Conservation (phyloP, 2,797 vertebrate species). For the Iguana delicatissima region DNA sequence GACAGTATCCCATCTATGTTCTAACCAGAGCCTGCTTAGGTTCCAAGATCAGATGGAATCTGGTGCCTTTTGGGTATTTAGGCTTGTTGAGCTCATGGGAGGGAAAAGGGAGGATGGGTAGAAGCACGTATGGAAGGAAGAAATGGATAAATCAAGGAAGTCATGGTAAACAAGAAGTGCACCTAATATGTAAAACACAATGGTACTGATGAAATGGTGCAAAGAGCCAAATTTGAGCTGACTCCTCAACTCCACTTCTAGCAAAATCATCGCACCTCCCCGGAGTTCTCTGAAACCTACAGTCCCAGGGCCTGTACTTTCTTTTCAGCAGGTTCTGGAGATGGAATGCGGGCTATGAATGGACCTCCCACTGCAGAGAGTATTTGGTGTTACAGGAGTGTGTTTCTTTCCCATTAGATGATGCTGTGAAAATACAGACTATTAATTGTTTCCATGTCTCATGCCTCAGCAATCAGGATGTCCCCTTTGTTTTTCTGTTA, state of each 20-base stretch:
- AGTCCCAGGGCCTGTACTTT: neutral
- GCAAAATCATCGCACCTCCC: neutral
- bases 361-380: neutral
- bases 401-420: neutral
- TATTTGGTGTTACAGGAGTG: neutral
- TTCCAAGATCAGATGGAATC: too few species aligned
- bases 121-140: too few species aligned
- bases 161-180: neutral
- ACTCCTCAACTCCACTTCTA: neutral
- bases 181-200: neutral
- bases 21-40: too few species aligned
- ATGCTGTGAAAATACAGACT: slow-evolving; percentile 10
- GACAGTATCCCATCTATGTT: too few species aligned
- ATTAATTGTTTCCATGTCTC: slow-evolving; percentile 36
- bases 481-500: slow-evolving; percentile 11
- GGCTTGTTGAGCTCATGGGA: neutral
- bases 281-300: neutral
- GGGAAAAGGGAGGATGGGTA: neutral
- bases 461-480: slow-evolving; percentile 27
- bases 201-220: neutral
- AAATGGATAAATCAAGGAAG: too few species aligned
- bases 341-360: neutral
- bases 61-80: too few species aligned
- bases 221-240: neutral
- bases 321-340: neutral